Evolutionary conservation across 2,113 vertebrate genomes (phyloP).

Genomic region (Pica pica): DNA sequence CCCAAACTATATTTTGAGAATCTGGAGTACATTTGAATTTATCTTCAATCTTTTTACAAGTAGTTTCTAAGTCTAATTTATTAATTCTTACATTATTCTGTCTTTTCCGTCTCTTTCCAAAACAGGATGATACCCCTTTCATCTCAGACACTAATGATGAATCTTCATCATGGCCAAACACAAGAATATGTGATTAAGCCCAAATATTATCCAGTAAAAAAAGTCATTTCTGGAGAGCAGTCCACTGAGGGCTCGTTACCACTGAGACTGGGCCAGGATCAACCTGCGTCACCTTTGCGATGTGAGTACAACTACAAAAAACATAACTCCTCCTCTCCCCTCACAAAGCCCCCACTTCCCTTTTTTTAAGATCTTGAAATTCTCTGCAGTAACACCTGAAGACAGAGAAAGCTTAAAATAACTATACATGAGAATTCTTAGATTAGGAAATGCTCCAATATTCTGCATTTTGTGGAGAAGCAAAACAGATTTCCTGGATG

Average conservation of each 20-base stretch:
- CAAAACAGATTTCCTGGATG: neutral
- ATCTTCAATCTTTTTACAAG: neutral
- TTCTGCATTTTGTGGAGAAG: conserved; percentile 4
- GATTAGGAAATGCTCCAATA: neutral
- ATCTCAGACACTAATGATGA: conserved; percentile 79
- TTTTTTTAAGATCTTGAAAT: neutral
- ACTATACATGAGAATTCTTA: neutral
- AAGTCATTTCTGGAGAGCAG: conserved; percentile 78
- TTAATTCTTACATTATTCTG: neutral
- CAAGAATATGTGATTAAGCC: conserved; percentile 90
- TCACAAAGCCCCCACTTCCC: rapidly evolving
- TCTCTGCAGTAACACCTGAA: neutral
- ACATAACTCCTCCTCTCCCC: neutral
- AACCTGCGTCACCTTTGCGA: conserved; percentile 58
- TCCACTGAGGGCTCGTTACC: conserved; percentile 82
- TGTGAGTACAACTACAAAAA: conserved; percentile 67
- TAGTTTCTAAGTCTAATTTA: neutral
- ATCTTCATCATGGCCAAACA: conserved; percentile 80
- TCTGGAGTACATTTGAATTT: neutral
- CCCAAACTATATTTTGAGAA: neutral
- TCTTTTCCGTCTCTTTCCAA: neutral
- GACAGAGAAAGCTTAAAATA: neutral
- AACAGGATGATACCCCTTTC: conserved; percentile 80
- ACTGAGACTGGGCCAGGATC: conserved; percentile 76
- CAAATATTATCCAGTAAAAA: conserved; percentile 85